Evolutionary conservation across 2,113 vertebrate species (phyloP).

Genomic region (Condylura cristata): DNA sequence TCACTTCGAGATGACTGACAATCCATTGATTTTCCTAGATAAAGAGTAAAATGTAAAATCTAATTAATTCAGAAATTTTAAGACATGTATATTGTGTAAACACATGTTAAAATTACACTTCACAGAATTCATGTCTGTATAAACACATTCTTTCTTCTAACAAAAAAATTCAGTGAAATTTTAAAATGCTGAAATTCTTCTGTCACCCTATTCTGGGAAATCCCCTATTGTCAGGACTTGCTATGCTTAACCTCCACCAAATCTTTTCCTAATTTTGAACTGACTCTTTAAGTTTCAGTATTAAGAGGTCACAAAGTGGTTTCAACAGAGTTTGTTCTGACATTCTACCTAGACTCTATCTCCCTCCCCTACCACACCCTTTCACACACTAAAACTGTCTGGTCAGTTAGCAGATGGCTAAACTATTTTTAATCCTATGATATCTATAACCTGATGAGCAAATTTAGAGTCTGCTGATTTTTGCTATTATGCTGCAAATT

Average conservation of each 20-base stretch:
- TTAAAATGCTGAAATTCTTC: slow-evolving; percentile 52
- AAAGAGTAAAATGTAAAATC: slow-evolving; percentile 73
- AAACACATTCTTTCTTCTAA: neutral
- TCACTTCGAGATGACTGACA: slow-evolving; percentile 88
- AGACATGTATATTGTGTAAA: neutral
- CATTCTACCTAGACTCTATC: slow-evolving; percentile 23
- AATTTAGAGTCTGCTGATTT: slow-evolving; percentile 42
- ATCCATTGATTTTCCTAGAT: slow-evolving; percentile 92
- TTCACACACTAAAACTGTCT: slow-evolving; percentile 73
- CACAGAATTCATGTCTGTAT: slow-evolving; percentile 24
- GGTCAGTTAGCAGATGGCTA: slow-evolving; percentile 75
- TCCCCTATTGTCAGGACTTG: slow-evolving; percentile 51
- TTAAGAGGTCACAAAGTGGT: slow-evolving; percentile 67
- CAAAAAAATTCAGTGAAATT: slow-evolving; percentile 2
- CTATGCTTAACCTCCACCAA: slow-evolving; percentile 61
- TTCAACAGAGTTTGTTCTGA: slow-evolving; percentile 57
- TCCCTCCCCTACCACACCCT: slow-evolving; percentile 62
- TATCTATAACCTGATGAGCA: slow-evolving; percentile 57
- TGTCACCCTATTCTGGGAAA: slow-evolving; percentile 59
- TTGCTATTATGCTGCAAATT: too few species aligned
- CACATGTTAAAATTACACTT: neutral
- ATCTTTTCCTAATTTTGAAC: slow-evolving; percentile 78
- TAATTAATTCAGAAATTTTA: slow-evolving; percentile 40
- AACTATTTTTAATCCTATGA: slow-evolving; percentile 70
- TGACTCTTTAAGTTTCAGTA: slow-evolving; percentile 79